Evolutionary conservation across 2,797 vertebrate genomes (phyloP), one percentile per base, ranked within the genome.

Genomic region (Sciurus vulgaris): DNA sequence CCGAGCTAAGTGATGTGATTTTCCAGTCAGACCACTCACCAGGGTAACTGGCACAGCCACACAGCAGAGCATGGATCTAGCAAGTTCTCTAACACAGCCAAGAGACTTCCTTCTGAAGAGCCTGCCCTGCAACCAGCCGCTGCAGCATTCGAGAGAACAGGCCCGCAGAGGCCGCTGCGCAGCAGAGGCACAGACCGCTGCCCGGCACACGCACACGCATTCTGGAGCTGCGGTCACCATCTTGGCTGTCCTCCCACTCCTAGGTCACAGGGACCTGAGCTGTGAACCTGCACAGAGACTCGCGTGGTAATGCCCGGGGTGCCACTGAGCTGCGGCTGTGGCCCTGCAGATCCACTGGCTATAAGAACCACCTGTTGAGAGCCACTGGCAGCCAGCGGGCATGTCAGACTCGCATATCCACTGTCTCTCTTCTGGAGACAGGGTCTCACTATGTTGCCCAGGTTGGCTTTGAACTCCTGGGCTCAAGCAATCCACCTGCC

Each of bases 211-310:
- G 22, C 44, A 7, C 20, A 12, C 3, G 7, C 15, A 15, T 5
- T 13, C 22, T 5, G 5, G 59, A 38, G 56, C 74, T 49, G 3
- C 7, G 3, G 5, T 4, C 6, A 0, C 4, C 0, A 0, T 20
- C 26, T 17, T 41, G 24, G 69, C 59, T 63, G 61, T 30, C 35
- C 30, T 9, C 3, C 7, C 20, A 18, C 28, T 59, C n/a, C 14
- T 2, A 0, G 30, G 51, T 22, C 51, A 10, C 63, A 0, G 22
- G 54, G 54, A 35, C 73, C 38, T 2, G 17, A 17, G 74, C 3
- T 63, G 7, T 49, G 2, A 63, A 4, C 0, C 7, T 47, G 70
- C 17, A 20, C 61, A 24, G 47, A 5, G 33, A 35, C 47, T 33
- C 1, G 33, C 7, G 22, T 0, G 1, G 28, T 1, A 14, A 44